Base-by-base conservation (phyloP, 2,888 invertebrate genomes). In the Volucella bombylans region DNA sequence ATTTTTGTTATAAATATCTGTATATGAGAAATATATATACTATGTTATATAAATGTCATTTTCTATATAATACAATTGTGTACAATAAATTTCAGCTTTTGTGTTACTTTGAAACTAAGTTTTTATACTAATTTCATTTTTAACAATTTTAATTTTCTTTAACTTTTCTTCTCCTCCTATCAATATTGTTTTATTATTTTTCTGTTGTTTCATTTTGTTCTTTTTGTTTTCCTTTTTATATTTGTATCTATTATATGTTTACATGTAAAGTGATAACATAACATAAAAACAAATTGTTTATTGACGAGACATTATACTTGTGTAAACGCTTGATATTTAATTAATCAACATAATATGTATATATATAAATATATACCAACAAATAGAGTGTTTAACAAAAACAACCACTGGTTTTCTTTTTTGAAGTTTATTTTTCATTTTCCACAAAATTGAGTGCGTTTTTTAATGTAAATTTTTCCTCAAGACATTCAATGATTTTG, bases 251-350 rank as follows among this genome's bases (percentile, higher is more conserved):
- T 39, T 62, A 62, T 69, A 69, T 69, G 69, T 78, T 69, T 69
- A 78, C 78, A 78, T 71, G 69, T 78, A 78, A 71, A 78, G 49
- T 71, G 62, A 45, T 12, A 65, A 31, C n/a, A 12, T 38, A 57
- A 54, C 14, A 54, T 23, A n/a, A 64, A 62, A 41, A 47, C 67
- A 15, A 78, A 68, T 67, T 31, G 38, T 68, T 69, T 54, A 18
- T 74, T 62, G 61, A 62, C 41, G 57, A 72, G 43, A 79, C 59
- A 64, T 74, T 31, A 86, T 85, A 73, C 71, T 80, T 82, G 73
- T 80, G 77, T 83, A 71, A 71, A 78, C 68, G 86, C 87, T 83
- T 87, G 81, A 50, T 81, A 71, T 77, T 61, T 61, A 82, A 86
- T 78, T 83, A 78, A 73, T 79, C 77, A 78, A 61, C 57, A 69